A percentile compares a stretch with the other conserved stretches of the same genome.
These are phyloP conservation scores for Tachystola acroxantha DNA, from an alignment of 2,888 invertebrate species.

Conservation along the genomic window DNA sequence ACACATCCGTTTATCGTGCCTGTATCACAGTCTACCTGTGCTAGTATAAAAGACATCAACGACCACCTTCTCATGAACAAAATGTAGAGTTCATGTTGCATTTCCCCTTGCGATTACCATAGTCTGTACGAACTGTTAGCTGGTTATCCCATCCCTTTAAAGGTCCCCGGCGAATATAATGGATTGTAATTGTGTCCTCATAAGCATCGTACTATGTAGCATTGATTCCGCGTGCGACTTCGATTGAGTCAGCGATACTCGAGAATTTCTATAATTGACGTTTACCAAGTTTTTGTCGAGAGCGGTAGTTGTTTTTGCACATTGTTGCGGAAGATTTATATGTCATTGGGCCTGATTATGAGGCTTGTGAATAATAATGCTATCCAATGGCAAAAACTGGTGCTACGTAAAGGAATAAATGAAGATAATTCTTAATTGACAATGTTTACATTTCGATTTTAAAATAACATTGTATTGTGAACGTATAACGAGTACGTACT, in stretches of 20 bases:
- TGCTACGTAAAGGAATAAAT: too few species aligned
- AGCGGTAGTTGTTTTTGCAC: constrained; percentile 11
- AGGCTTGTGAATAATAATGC: constrained; percentile 9
- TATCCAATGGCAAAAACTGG: too few species aligned
- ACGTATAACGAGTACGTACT: too few species aligned
- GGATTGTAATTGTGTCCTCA: constrained; percentile 73
- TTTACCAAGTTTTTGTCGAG: constrained; percentile 23
- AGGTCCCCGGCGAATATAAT: constrained; percentile 62
- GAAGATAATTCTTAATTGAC: too few species aligned
- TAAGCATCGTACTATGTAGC: constrained; percentile 52
- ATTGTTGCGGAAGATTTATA: constrained; percentile 25
- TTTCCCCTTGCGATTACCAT: background rate
- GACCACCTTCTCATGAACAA: background rate
- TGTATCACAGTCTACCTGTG: too few species aligned
- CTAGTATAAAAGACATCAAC: constrained; percentile 6
- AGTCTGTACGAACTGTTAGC: constrained; percentile 28
- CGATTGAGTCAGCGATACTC: constrained; percentile 66
- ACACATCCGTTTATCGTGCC: too few species aligned
- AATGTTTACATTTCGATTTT: too few species aligned
- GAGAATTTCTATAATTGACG: constrained; percentile 60
- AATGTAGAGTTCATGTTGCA: background rate
- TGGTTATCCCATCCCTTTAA: constrained; percentile 55
- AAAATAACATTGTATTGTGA: too few species aligned
- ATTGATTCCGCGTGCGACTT: constrained; percentile 28
- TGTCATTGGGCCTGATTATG: constrained; percentile 20